Base-by-base conservation (phyloP, 1,140 invertebrate genomes). In the Marisa cornuarietis region DNA sequence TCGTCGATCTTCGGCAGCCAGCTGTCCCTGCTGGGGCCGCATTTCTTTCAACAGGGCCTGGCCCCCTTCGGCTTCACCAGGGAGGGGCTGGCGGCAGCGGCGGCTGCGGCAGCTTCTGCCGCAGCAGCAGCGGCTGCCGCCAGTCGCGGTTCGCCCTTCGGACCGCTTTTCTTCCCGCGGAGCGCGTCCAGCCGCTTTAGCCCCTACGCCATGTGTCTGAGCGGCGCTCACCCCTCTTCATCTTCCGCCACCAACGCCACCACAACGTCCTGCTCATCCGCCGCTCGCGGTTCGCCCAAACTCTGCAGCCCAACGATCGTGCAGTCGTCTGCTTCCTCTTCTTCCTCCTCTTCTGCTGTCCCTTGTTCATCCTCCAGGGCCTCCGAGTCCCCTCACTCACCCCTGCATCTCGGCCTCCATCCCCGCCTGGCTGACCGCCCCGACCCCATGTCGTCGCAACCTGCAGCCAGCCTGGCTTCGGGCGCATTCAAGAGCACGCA, bases 41-140 rank as follows among this genome's bases (percentile, higher is more conserved):
- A 80, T 52, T 65, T 82, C 22, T 71, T 82, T 24, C 78, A 80
- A 63, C 81, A 82, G 26, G 65, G 79, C 66, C 49, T 69, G 65
- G 31, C 54, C 42, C 78, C 74, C n/a, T 66, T 79, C 71, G 69
- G 54, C 51, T 26, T 76, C 51, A 65, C 51, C 63, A 52, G 73
- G 68, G 81, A 79, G 42, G 65, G 75, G 11, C 68, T 76, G 54
- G 72, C 74, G 26, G 71, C 31, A 42, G 31, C 72, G 49, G 63
- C 58, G 7, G 54, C 69, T 26, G 49, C 42, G 18, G 77, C 24
- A 9, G 54, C 54, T 1, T 58, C 52, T 52, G 74, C 72, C 5
- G 72, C 72, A 9, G 74, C 74, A 18, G 74, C 74, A 22, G 65
- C 76, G 10, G 76, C 74, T 18, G 74, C 76, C 6, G 76, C 75